A percentile compares a stretch with the other conserved stretches of the same genome.
Evolutionary conservation across 2,113 vertebrate genomes (phyloP).

Genomic region (Polyodon spathula): DNA sequence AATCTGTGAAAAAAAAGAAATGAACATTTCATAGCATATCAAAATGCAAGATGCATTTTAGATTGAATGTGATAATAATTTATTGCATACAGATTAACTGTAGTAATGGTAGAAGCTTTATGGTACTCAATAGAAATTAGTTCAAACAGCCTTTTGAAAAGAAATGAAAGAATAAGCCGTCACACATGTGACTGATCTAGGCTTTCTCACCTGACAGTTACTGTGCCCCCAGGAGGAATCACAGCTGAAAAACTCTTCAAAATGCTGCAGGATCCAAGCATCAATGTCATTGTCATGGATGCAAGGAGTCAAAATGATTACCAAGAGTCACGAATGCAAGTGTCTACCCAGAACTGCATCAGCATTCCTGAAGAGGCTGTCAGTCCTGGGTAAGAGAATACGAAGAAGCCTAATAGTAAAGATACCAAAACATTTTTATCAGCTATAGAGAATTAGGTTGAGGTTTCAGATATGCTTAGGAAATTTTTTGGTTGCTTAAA

Average conservation of each 20-base stretch:
- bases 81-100: too few species aligned
- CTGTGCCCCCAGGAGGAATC: constrained; percentile 58
- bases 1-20: too few species aligned
- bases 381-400: constrained; percentile 68
- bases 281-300: constrained; percentile 83
- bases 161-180: neutral
- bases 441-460: too few species aligned
- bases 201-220: constrained; percentile 15
- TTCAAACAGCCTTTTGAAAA: neutral
- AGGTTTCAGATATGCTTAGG: too few species aligned
- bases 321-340: constrained; percentile 75
- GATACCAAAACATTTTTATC: too few species aligned
- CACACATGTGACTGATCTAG: neutral
- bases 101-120: too few species aligned
- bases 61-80: too few species aligned
- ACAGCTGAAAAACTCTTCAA: constrained; percentile 78
- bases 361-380: constrained; percentile 86
- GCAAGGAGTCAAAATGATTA: constrained; percentile 70
- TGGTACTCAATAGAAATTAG: neutral
- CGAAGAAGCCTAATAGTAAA: neutral
- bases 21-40: too few species aligned
- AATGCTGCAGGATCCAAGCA: constrained; percentile 78
- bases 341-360: constrained; percentile 58
- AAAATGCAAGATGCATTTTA: too few species aligned
- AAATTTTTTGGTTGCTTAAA: too few species aligned